phyloP scores from a whole-genome alignment of 2,888 invertebrate genomes.

The Oeneis ivallda region DNA sequence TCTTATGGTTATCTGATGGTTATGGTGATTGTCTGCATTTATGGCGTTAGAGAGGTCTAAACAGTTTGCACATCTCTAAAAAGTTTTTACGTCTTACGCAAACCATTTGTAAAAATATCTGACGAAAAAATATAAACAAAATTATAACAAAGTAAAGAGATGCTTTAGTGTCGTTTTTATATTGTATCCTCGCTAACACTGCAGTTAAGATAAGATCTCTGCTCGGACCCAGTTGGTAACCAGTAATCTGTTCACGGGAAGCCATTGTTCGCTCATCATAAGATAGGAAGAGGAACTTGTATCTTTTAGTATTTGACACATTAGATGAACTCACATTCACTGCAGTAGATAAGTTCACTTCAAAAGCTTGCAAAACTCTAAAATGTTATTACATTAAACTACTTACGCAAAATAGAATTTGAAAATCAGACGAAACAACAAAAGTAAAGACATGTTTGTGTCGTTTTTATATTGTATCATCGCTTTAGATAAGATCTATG shows the following conservation, averaged over 20 bases:
- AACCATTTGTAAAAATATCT: not conserved
- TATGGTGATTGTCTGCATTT: too few relatives aligned
- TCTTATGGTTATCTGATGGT: too few relatives aligned
- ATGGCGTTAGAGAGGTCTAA: too few relatives aligned
- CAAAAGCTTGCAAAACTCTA: too few relatives aligned
- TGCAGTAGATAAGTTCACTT: too few relatives aligned
- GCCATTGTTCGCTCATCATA: slow-evolving; percentile 28
- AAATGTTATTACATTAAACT: too few relatives aligned
- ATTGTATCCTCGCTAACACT: slow-evolving; percentile 14
- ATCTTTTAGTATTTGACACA: not conserved
- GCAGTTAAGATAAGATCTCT: slow-evolving; percentile 25
- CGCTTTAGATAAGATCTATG: too few relatives aligned
- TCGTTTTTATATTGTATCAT: too few relatives aligned
- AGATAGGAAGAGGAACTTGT: slow-evolving; percentile 25
- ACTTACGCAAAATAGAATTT: too few relatives aligned
- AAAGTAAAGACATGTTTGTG: too few relatives aligned
- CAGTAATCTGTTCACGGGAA: slow-evolving; percentile 27
- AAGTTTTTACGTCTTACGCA: not conserved
- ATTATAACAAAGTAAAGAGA: not conserved
- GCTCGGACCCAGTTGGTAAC: slow-evolving; percentile 18
- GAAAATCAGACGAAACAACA: too few relatives aligned
- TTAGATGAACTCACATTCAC: too few relatives aligned
- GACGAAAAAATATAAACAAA: not conserved
- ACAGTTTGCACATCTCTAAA: not conserved
- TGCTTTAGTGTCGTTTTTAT: slow-evolving; percentile 4